Evolutionary conservation across 2,888 invertebrate genomes (phyloP).

Genomic region (Rhingia campestris): DNA sequence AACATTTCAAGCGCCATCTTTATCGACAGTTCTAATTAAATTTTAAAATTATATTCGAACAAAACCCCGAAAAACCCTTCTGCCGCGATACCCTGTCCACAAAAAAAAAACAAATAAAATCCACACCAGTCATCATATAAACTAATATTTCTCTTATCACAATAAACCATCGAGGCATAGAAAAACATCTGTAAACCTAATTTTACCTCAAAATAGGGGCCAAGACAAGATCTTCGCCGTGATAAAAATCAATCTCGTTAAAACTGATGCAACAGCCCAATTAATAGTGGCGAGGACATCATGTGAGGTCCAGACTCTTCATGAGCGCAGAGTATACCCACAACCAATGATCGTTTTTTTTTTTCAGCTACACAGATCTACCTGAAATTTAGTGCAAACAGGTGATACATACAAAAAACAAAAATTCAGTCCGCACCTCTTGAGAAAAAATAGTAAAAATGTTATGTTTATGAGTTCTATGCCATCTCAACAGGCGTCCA

Average conservation of each 20-base stretch:
- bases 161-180: conserved; percentile 32
- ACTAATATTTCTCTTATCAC: conserved; percentile 56
- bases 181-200: conserved; percentile 80
- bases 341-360: conserved; percentile 39
- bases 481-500: conserved; percentile 55
- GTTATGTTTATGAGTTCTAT: conserved; percentile 60
- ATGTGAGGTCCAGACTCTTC: conserved; percentile 58
- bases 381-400: conserved; percentile 73
- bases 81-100: background rate
- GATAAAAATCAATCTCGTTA: conserved; percentile 71
- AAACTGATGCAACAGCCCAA: conserved; percentile 70
- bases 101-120: conserved; percentile 41
- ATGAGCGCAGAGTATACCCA: background rate
- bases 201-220: conserved; percentile 78
- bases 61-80: conserved; percentile 24
- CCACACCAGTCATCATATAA: conserved; percentile 37
- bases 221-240: conserved; percentile 50
- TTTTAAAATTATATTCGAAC: background rate
- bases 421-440: conserved; percentile 3
- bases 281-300: conserved; percentile 68
- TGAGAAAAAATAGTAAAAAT: conserved; percentile 57
- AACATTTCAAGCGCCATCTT: conserved; percentile 11
- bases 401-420: conserved; percentile 45
- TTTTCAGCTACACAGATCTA: conserved; percentile 19
- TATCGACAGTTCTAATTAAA: conserved; percentile 35